Evolutionary conservation across 2,797 vertebrate genomes (phyloP).

Genomic region (Girardinus metallicus): DNA sequence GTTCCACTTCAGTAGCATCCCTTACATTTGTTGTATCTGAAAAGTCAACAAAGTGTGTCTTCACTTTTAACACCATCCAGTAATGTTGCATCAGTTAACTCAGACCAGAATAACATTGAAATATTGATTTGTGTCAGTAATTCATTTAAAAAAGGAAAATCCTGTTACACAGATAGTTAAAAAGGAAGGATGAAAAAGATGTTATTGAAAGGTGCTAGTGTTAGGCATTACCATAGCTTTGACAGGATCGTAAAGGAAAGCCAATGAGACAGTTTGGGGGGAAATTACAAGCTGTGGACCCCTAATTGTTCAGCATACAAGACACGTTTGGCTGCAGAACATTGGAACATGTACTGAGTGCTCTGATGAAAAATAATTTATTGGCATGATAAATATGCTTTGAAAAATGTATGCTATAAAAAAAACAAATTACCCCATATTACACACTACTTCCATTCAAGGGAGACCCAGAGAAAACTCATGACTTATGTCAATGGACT

Average conservation of each 20-base stretch:
- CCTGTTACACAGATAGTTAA: background rate
- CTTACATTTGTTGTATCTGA: fast-evolving
- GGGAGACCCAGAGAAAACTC: too few species aligned
- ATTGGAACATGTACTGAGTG: too few species aligned
- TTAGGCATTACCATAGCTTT: background rate
- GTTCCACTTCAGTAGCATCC: fast-evolving
- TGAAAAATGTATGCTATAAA: too few species aligned
- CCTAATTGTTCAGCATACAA: too few species aligned
- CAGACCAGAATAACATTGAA: background rate
- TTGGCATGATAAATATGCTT: too few species aligned
- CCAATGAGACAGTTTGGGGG: background rate
- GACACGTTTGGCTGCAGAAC: too few species aligned
- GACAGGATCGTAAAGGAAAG: background rate
- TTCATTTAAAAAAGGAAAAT: background rate
- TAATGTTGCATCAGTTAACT: constrained; percentile 39
- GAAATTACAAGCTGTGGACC: background rate
- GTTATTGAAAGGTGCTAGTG: too few species aligned
- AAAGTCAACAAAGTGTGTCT: constrained; percentile 7
- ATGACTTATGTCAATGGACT: too few species aligned
- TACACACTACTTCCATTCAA: too few species aligned
- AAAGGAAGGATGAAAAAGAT: too few species aligned
- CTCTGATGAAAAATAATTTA: too few species aligned
- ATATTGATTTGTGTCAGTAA: background rate
- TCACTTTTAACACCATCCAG: background rate
- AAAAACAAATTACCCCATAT: too few species aligned